Evolutionary conservation across 2,888 invertebrate genomes (phyloP).

Genomic region (Amphimallon solstitiale): DNA sequence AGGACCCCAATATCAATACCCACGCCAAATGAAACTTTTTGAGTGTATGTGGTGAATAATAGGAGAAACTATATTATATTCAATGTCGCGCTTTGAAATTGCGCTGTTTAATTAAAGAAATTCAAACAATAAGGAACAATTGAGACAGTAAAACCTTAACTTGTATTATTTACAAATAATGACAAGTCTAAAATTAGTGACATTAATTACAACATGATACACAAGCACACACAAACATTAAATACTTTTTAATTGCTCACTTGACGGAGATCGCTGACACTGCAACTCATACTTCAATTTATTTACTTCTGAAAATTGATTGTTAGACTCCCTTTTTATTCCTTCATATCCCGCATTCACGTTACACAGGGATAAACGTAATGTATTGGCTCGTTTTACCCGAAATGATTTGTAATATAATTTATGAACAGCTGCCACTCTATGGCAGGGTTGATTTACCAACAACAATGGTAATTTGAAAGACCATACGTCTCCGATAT

Average conservation of each 20-base stretch:
- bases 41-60: too few species aligned
- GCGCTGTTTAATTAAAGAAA: too few species aligned
- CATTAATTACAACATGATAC: conserved; percentile 21
- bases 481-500: conserved; percentile 52
- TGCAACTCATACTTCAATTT: conserved; percentile 32
- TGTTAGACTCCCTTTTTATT: conserved; percentile 21
- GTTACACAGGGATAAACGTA: background rate
- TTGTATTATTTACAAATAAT: conserved; percentile 17
- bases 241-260: conserved; percentile 25
- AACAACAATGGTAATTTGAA: conserved; percentile 56
- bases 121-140: conserved; percentile 7
- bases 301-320: conserved; percentile 32
- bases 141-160: background rate
- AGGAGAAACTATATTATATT: too few species aligned
- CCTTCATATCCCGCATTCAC: background rate
- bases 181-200: conserved; percentile 31
- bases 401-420: conserved; percentile 44
- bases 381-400: conserved; percentile 19
- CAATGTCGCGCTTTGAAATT: too few species aligned
- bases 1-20: too few species aligned
- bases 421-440: conserved; percentile 54
- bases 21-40: too few species aligned
- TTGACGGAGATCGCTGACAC: conserved; percentile 10
- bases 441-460: conserved; percentile 54
- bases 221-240: background rate